Conservation (phyloP, 1,140 invertebrate genomes). For the Drosophila mojavensis region DNA sequence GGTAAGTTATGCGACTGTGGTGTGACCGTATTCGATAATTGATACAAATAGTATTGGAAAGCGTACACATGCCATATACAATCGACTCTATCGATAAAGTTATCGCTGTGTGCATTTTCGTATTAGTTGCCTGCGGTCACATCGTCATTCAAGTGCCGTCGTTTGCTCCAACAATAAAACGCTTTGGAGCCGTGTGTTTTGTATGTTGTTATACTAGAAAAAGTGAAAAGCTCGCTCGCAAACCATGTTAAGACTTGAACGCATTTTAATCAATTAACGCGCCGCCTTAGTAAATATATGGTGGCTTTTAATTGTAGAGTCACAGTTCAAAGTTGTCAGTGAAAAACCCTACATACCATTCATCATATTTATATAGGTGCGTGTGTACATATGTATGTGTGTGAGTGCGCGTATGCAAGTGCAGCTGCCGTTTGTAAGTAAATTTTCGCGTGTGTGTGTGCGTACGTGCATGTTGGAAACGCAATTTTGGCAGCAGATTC, state of each 20-base stretch:
- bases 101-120: constrained; percentile 14
- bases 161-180: constrained; percentile 52
- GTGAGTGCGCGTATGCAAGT: constrained; percentile 28
- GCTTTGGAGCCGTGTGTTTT: constrained; percentile 60
- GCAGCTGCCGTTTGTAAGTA: constrained; percentile 42
- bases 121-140: constrained; percentile 43
- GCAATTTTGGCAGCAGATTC: constrained; percentile 44
- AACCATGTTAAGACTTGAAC: constrained; percentile 43
- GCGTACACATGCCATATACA: neutral
- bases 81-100: neutral
- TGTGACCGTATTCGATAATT: constrained; percentile 16
- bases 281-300: constrained; percentile 10
- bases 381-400: neutral
- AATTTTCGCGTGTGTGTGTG: constrained; percentile 26
- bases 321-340: constrained; percentile 37
- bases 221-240: constrained; percentile 59
- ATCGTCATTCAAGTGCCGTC: constrained; percentile 50
- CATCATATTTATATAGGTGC: constrained; percentile 24
- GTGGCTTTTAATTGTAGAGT: constrained; percentile 4
- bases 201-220: constrained; percentile 57
- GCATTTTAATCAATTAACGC: constrained; percentile 19
- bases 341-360: constrained; percentile 41
- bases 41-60: constrained; percentile 17
- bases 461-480: constrained; percentile 30
- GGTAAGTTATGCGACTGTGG: constrained; percentile 41